Conservation (phyloP, 1,140 invertebrate genomes). For the Drosophila kurseongensis region DNA sequence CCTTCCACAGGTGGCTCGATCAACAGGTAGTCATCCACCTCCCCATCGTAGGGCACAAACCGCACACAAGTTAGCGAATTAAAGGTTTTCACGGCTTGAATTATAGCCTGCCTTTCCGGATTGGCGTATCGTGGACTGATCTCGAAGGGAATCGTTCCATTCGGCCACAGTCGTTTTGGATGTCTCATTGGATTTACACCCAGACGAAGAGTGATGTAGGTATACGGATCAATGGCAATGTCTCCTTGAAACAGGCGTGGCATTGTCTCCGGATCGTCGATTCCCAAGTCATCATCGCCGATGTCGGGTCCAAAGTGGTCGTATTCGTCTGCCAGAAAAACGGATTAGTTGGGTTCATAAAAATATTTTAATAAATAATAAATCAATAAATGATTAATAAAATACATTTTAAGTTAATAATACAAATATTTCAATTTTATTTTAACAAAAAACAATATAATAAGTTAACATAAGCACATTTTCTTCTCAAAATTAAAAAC, state of each 20-base stretch:
- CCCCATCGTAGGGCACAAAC: slow-evolving; percentile 88
- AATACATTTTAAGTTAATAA: too few relatives aligned
- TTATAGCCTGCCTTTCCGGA: slow-evolving; percentile 85
- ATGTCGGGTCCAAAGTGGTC: slow-evolving; percentile 70
- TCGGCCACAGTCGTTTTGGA: slow-evolving; percentile 88
- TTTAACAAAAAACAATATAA: background rate
- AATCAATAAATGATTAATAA: too few relatives aligned
- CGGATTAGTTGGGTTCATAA: too few relatives aligned
- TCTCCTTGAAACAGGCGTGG: slow-evolving; percentile 89
- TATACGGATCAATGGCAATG: slow-evolving; percentile 86
- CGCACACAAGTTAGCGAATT: slow-evolving; percentile 90
- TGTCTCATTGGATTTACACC: slow-evolving; percentile 87
- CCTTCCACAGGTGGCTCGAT: slow-evolving; percentile 89
- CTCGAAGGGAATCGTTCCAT: slow-evolving; percentile 89
- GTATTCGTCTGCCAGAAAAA: slow-evolving; percentile 53
- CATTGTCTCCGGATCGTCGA: slow-evolving; percentile 88
- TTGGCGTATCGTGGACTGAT: slow-evolving; percentile 88
- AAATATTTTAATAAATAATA: too few relatives aligned
- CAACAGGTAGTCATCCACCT: slow-evolving; percentile 89
- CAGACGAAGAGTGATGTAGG: slow-evolving; percentile 87
- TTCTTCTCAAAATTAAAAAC: too few relatives aligned
- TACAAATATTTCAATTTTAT: too few relatives aligned
- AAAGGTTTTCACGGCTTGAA: slow-evolving; percentile 88
- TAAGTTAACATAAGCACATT: too few relatives aligned
- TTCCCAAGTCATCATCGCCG: slow-evolving; percentile 64